Base-by-base conservation (phyloP, 2,888 invertebrate genomes). In the Protula sp. region DNA sequence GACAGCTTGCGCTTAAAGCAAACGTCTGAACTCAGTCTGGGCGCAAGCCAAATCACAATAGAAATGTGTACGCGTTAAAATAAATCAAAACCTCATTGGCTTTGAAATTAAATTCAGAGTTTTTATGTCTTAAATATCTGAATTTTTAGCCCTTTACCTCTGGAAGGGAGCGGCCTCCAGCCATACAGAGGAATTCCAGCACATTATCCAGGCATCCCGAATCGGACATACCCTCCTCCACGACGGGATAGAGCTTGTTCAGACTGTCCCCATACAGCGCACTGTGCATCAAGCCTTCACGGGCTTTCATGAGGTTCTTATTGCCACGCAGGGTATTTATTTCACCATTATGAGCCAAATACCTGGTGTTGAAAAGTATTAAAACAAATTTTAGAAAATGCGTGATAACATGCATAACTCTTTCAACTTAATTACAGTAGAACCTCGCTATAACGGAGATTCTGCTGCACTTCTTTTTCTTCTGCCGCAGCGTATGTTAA, bases 241-340 rank as follows among this genome's bases (percentile, higher is more conserved):
- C 95, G 1, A 99, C 94, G 0, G 98, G 98, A 83, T 94, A 98
- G 2, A 99, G 86, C 67, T 89, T 87, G 76, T 91, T 88, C 63
- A 99, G 84, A 63, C 91, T 87, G 60, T 90, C 88, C 2, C 93
- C 93, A 80, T 88, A 94, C 47, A 87, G 78, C 14, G 87, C 85
- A 77, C 91, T 94, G 77, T 89, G 87, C 97, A 98, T 97, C 31
- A 97, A 92, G 60, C 98, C 98, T 82, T 98, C 98, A 59, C 99
- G 88, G 58, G 98, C 98, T 80, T 93, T 92, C 98, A 99, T 99
- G 69, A 92, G 86, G 83, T 99, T 99, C 5, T 97, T 92, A 82
- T 99, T 99, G 71, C 99, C 99, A 66, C 97, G 88, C 70, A 99
- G 86, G 19, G 99, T 99, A 84, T 99, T 99, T 82, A 99, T 99